Evolutionary conservation across 2,888 invertebrate genomes (phyloP).

Genomic region (Leptinotarsa haldemani): DNA sequence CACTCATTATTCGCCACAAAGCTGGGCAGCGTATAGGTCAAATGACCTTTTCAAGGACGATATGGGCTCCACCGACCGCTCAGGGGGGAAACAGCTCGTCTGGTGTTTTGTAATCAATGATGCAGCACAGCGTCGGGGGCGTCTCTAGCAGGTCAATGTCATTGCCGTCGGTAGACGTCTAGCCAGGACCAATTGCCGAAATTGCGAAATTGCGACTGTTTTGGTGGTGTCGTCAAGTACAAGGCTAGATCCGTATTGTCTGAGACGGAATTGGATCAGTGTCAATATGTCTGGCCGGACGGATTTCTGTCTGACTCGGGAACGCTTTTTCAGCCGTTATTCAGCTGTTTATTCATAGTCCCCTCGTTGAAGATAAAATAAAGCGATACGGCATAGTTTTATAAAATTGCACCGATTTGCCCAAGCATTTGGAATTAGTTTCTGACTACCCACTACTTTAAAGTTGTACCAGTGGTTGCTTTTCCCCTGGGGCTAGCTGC

Average conservation of each 20-base stretch:
- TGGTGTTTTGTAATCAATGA: slow-evolving; percentile 53
- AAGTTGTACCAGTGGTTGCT: too few species aligned
- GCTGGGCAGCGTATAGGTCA: slow-evolving; percentile 1
- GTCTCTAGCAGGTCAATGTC: slow-evolving; percentile 55
- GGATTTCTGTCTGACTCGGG: too few species aligned
- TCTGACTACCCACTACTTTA: too few species aligned
- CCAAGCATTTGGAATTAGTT: too few species aligned
- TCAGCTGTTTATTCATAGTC: too few species aligned
- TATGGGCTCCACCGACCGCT: slow-evolving; percentile 9
- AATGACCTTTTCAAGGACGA: slow-evolving; percentile 14
- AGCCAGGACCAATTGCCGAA: slow-evolving; percentile 33
- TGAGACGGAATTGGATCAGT: slow-evolving; percentile 18
- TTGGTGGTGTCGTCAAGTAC: slow-evolving; percentile 15
- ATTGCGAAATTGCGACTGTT: slow-evolving; percentile 18
- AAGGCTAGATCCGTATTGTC: slow-evolving; percentile 15
- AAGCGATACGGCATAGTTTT: too few species aligned
- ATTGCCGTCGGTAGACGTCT: slow-evolving; percentile 50
- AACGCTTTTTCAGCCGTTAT: too few species aligned
- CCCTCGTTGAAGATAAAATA: too few species aligned
- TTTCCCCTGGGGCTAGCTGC: too few species aligned
- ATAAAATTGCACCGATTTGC: too few species aligned
- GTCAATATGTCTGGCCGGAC: slow-evolving; percentile 6
- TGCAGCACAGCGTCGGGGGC: slow-evolving; percentile 51
- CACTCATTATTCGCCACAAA: not conserved
- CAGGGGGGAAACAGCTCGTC: slow-evolving; percentile 30